These are phyloP conservation scores for Drosophila bifasciata DNA, from an alignment of 1,140 invertebrate species.

Conservation along the genomic window DNA sequence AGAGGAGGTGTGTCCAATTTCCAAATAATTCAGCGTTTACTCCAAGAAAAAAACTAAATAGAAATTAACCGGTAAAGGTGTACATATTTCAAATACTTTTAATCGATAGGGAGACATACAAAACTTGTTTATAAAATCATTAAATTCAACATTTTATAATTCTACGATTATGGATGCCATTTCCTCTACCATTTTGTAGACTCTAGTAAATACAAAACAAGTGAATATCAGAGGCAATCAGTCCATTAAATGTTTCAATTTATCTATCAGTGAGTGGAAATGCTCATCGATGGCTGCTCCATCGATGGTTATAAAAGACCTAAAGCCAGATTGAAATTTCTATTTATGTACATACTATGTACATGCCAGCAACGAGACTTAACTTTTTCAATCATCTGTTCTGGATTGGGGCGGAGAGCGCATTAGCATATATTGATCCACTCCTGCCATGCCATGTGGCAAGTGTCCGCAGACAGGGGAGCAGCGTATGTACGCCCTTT, in stretches of 20 bases:
- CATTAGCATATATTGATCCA: slow-evolving; percentile 75
- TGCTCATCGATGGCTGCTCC: not conserved
- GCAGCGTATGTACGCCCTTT: not conserved
- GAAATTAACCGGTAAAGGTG: no score
- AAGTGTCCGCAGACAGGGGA: slow-evolving; percentile 10
- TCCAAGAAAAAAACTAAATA: no score
- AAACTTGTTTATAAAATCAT: no score
- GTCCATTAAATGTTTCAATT: not conserved
- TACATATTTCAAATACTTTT: no score
- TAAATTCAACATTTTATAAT: no score
- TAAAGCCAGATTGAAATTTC: not conserved
- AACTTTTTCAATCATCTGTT: slow-evolving; percentile 18
- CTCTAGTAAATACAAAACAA: no score
- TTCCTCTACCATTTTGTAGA: not conserved
- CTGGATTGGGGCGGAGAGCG: not conserved
- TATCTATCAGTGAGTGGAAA: not conserved
- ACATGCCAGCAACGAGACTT: slow-evolving; percentile 6
- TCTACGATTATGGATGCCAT: no score
- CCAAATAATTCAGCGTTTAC: no score
- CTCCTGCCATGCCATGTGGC: slow-evolving; percentile 3
- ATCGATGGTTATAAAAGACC: not conserved
- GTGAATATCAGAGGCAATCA: not conserved
- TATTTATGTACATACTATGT: not conserved
- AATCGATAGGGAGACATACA: no score
- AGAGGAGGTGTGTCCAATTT: no score